Evolutionary conservation across 2,888 invertebrate genomes (phyloP), one percentile per base, ranked within the genome.

Genomic region (Zootermopsis nevadensis): DNA sequence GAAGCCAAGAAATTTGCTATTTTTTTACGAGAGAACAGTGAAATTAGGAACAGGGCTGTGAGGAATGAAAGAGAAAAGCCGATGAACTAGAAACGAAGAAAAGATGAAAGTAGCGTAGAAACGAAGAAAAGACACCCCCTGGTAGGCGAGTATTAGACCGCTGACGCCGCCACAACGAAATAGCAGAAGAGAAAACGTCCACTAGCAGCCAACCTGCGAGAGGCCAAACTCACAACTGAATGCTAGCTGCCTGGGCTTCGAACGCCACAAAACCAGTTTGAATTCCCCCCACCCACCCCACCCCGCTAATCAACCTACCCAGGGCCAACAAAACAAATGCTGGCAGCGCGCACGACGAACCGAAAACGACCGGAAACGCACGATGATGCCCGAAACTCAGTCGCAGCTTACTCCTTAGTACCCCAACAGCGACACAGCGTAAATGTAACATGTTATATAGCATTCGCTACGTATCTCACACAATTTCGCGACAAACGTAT

Each of bases 81-180:
- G 77, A 60, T 66, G 79, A 79, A 66, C 27, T n/a, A 66, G 66
- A 79, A 35, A 24, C 60, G 66, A 66, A 42, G 38, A 60, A 79
- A 66, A 79, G n/a, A 38, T n/a, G 74, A 74, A 24, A 69, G 19
- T 66, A 66, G 77, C 77, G 55, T n/a, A 77, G 55, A 42, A 77
- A 77, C 66, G 79, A 66, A 79, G 79, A 66, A 66, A 74, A 79
- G 79, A 60, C 79, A 79, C 79, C 60, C 79, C 79, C 79, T 79
- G 60, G 35, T 66, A 79, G 77, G 77, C 55, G 55, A 77, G 55
- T 77, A 55, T 77, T 77, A 77, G 33, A 77, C 60, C 66, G 79
- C 55, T 55, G 66, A 66, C 79, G 79, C 66, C 79, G 79, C 79
- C 79, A 79, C 30, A 79, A 79, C 60, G 66, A 66, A n/a, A 79